phyloP scores from a whole-genome alignment of 2,113 vertebrate species.

The Pyxicephalus adspersus region DNA sequence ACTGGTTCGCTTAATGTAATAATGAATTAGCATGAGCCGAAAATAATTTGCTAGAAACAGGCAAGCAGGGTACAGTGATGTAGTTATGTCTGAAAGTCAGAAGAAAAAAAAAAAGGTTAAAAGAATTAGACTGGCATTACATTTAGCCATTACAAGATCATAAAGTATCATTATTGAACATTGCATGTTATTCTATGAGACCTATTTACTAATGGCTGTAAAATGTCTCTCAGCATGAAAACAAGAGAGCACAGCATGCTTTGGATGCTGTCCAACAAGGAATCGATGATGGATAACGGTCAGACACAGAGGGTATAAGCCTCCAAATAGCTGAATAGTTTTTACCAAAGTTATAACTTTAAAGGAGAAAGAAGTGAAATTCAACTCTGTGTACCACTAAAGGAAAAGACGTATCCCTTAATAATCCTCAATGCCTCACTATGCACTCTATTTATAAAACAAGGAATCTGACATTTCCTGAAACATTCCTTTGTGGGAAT shows the following conservation, averaged over 20 bases:
- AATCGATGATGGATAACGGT: constrained; percentile 37
- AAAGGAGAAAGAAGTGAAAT: too few relatives aligned
- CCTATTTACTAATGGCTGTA: constrained; percentile 37
- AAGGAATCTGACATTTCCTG: too few relatives aligned
- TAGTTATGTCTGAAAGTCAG: background rate
- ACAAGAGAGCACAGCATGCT: constrained; percentile 28
- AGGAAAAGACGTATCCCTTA: too few relatives aligned
- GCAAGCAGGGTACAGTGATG: background rate
- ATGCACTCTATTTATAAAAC: too few relatives aligned
- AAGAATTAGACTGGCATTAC: constrained; percentile 31
- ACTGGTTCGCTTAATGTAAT: constrained; percentile 22
- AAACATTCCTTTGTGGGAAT: too few relatives aligned
- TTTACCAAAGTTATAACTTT: background rate
- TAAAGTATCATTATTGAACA: constrained; percentile 35
- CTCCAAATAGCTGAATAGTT: background rate
- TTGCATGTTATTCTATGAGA: constrained; percentile 33
- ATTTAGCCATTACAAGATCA: constrained; percentile 23
- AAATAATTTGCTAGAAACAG: constrained; percentile 16
- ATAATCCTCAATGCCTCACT: too few relatives aligned
- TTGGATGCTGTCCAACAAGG: constrained; percentile 9
- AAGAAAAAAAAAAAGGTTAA: constrained; percentile 8
- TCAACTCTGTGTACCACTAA: too few relatives aligned
- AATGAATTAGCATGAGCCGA: constrained; percentile 37
- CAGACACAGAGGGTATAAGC: background rate
- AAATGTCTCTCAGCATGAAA: constrained; percentile 38